Evolutionary conservation across 2,113 vertebrate genomes (phyloP).

Genomic region (Dromaius novaehollandiae): DNA sequence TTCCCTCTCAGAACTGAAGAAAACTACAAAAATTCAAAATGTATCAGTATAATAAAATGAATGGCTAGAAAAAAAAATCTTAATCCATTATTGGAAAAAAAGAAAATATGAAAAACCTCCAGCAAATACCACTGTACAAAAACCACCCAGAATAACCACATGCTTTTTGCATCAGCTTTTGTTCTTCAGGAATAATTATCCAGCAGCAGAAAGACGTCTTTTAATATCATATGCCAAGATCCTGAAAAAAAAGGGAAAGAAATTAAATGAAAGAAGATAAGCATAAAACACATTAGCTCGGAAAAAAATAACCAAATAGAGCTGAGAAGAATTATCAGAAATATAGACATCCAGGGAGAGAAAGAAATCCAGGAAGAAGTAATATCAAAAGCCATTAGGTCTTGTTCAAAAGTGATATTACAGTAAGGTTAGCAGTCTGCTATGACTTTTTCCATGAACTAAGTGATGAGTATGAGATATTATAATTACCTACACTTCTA

Average conservation of each 20-base stretch:
- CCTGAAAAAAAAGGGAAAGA: conserved; percentile 25
- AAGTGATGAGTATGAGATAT: no score
- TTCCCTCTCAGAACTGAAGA: conserved; percentile 61
- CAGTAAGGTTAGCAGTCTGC: no score
- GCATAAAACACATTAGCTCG: background rate
- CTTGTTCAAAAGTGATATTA: no score
- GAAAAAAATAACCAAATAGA: background rate
- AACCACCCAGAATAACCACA: conserved; percentile 53
- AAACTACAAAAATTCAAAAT: conserved; percentile 54
- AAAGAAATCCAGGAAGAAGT: background rate
- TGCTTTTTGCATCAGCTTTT: conserved; percentile 51
- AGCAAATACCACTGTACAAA: conserved; percentile 45
- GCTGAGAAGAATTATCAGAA: background rate
- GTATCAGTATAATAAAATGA: conserved; percentile 42
- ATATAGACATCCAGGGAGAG: fast-evolving
- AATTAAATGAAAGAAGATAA: background rate
- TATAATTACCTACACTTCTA: fast-evolving
- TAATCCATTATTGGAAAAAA: conserved; percentile 47
- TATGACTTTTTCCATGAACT: background rate
- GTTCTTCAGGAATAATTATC: conserved; percentile 67
- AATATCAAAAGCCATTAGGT: background rate
- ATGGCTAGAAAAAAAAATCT: background rate
- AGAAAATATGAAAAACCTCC: conserved; percentile 36
- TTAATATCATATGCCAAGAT: background rate
- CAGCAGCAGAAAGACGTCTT: conserved; percentile 39